Conservation (phyloP, 1,140 invertebrate species). For the Drosophila auraria region DNA sequence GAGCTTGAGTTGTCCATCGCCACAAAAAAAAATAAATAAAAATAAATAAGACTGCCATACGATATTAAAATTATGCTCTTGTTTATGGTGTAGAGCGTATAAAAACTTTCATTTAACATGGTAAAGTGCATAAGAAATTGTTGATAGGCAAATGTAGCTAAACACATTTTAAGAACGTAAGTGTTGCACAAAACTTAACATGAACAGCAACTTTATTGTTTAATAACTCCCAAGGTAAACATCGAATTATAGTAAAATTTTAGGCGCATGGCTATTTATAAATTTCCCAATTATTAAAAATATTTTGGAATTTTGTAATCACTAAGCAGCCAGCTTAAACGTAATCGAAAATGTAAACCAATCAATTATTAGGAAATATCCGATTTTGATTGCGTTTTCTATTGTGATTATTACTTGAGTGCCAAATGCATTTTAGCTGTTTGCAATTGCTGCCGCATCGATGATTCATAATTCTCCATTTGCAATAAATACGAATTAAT, state of each 20-base stretch:
- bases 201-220: neutral
- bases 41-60: fast-evolving
- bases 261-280: too few relatives aligned
- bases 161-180: neutral
- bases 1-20: neutral
- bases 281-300: too few relatives aligned
- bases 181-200: too few relatives aligned
- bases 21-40: too few relatives aligned
- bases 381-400: neutral
- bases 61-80: neutral
- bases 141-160: neutral
- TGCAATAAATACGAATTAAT: constrained; percentile 75
- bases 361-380: neutral
- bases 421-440: constrained; percentile 54
- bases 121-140: neutral
- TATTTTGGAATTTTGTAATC: too few relatives aligned
- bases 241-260: too few relatives aligned
- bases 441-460: constrained; percentile 18
- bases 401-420: constrained; percentile 17
- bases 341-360: neutral
- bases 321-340: too few relatives aligned
- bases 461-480: constrained; percentile 54
- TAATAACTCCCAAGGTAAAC: too few relatives aligned
- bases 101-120: too few relatives aligned
- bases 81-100: neutral